phyloP scores from a whole-genome alignment of 2,797 vertebrate genomes.

The Tenualosa ilisha region DNA sequence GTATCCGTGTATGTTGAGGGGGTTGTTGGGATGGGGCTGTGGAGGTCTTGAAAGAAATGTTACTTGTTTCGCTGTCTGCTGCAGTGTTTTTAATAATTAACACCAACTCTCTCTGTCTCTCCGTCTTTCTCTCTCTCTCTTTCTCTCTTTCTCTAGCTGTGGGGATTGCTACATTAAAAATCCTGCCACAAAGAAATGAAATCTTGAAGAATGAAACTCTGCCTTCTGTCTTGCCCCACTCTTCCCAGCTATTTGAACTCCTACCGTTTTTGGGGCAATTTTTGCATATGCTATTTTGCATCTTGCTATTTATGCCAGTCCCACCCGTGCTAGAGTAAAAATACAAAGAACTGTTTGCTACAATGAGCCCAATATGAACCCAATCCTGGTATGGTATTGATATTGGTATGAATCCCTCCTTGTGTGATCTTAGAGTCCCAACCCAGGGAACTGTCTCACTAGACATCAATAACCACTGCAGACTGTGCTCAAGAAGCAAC shows the following conservation, averaged over 20 bases:
- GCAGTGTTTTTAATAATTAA: constrained; percentile 25
- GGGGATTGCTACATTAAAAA: constrained; percentile 19
- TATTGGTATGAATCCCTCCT: too few relatives aligned
- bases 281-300: background rate
- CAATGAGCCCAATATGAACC: too few relatives aligned
- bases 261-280: background rate
- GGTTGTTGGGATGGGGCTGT: constrained; percentile 1
- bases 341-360: background rate
- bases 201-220: constrained; percentile 1
- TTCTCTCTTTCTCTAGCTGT: background rate
- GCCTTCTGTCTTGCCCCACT: background rate
- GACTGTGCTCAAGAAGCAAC: background rate
- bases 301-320: background rate
- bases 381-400: too few relatives aligned
- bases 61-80: constrained; percentile 18
- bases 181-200: background rate
- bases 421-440: background rate
- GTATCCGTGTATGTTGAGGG: background rate
- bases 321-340: background rate
- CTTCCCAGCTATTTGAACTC: background rate
- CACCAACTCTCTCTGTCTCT: constrained; percentile 10
- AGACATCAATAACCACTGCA: background rate
- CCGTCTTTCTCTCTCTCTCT: background rate
- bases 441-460: background rate
- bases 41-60: constrained; percentile 18